phyloP scores from a whole-genome alignment of 2,797 vertebrate species.

The Morus bassanus region DNA sequence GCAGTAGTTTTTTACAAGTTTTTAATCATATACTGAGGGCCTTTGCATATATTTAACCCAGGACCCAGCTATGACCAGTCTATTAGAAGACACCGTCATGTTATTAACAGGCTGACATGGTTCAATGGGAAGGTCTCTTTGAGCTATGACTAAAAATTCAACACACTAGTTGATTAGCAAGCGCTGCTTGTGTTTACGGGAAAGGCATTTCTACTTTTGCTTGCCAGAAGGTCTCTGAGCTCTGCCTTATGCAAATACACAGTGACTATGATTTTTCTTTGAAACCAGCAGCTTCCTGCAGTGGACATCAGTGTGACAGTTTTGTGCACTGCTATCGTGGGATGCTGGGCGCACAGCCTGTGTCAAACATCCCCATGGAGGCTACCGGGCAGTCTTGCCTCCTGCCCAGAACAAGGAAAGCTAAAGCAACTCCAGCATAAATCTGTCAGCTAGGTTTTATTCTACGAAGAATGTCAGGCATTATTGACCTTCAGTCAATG shows the following conservation, averaged over 20 bases:
- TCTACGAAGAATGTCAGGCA: not conserved
- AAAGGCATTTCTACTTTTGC: not conserved
- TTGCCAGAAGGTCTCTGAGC: not conserved
- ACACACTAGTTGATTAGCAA: not conserved
- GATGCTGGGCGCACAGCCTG: fast-evolving
- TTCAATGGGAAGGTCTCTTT: not conserved
- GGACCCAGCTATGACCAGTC: not conserved
- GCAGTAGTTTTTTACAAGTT: not conserved
- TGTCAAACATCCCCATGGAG: not conserved
- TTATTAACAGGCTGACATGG: not conserved
- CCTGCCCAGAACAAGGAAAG: not conserved
- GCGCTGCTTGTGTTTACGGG: not conserved
- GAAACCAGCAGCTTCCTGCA: not conserved
- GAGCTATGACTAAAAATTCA: not conserved
- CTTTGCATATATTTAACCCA: not conserved
- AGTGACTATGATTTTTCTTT: not conserved
- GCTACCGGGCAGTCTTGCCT: not conserved
- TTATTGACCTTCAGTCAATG: not conserved
- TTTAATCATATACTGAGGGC: not conserved
- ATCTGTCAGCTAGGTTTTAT: not conserved
- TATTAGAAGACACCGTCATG: not conserved
- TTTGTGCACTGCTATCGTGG: fast-evolving
- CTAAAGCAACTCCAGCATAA: not conserved
- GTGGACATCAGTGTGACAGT: not conserved
- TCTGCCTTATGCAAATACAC: not conserved